These are phyloP conservation scores for Microplitis manilae DNA, from an alignment of 2,888 invertebrate species.

Conservation along the genomic window DNA sequence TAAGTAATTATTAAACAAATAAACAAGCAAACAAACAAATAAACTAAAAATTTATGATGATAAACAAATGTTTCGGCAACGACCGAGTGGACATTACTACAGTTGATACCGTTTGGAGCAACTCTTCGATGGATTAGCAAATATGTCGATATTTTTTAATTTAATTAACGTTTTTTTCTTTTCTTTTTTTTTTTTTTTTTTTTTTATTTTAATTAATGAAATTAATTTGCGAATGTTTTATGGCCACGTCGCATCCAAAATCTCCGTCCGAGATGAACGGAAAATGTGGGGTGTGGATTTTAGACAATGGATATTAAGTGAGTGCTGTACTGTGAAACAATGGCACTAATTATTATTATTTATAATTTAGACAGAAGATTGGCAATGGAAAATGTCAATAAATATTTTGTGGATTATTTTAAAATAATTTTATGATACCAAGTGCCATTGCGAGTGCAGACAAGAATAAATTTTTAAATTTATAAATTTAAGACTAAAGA, in stretches of 20 bases:
- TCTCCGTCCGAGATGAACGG: slow-evolving; percentile 38
- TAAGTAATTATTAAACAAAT: slow-evolving; percentile 14
- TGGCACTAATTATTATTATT: slow-evolving; percentile 12
- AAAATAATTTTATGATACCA: background rate
- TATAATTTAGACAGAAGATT: background rate
- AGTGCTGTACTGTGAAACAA: slow-evolving; percentile 5
- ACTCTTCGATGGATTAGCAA: slow-evolving; percentile 23
- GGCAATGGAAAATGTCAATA: background rate
- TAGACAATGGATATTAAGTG: slow-evolving; percentile 1
- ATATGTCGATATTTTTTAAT: slow-evolving; percentile 15
- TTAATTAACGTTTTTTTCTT: background rate
- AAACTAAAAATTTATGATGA: background rate
- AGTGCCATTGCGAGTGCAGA: slow-evolving; percentile 32
- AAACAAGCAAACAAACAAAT: slow-evolving; percentile 4
- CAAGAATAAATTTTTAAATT: slow-evolving; percentile 6
- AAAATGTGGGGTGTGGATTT: slow-evolving; percentile 25
- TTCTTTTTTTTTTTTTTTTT: slow-evolving; percentile 28
- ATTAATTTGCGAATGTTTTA: slow-evolving; percentile 9
- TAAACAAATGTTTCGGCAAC: slow-evolving; percentile 1
- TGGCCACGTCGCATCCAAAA: slow-evolving; percentile 12
- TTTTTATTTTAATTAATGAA: slow-evolving; percentile 9
- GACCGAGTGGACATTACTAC: background rate
- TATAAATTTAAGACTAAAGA: background rate
- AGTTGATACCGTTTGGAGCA: slow-evolving; percentile 13
- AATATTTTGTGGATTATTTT: background rate